Base-by-base conservation (phyloP, 2,888 invertebrate species). In the Ditylenchus weischeri region DNA sequence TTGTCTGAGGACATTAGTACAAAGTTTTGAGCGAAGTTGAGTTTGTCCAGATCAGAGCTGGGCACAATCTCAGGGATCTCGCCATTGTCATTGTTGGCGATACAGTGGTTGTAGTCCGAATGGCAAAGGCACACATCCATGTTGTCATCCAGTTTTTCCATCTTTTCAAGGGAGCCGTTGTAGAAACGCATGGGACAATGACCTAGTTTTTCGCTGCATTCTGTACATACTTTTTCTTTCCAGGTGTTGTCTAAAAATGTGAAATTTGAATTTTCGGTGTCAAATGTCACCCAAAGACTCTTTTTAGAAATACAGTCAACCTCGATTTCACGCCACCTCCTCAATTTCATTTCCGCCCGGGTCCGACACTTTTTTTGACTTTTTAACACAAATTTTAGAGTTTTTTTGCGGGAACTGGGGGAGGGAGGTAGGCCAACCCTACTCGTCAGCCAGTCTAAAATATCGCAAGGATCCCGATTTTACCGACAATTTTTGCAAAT, bases 181-280 rank as follows among this genome's bases (percentile, higher is more conserved):
- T 49, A 57, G 36, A 81, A 81, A 21, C 79, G 64, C 80, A 81
- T 81, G 0, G 81, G 82, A 64, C 81, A 81, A 61, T 82, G 82
- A 21, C 81, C 81, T 10, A 77, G 73, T 51, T 74, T 71, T 29
- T 76, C 75, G 11, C 75, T 76, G 59, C 81, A 81, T 48, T 81
- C 80, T 0, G 74, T 65, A 61, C 81, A 81, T 15, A 82, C 72
- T 59, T 78, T 75, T 66, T 82, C 80, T 61, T 81, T 82, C 81
- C 81, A 81, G 4, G 78, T 75, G 36, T 70, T 71, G 58, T 81
- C 82, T 81, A 66, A 63, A 78, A 68, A 29, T 21, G n/a, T 50
- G 13, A 43, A 7, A n/a, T 36, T 7, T 4, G 19, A 8, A 1
- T 43, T 19, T 18, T 43, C 13, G 10, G 35, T 18, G 62, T 59